Base-by-base conservation (phyloP, 37 sponge, comb jelly and placozoan species). In the Hexactinellida sp. region DNA sequence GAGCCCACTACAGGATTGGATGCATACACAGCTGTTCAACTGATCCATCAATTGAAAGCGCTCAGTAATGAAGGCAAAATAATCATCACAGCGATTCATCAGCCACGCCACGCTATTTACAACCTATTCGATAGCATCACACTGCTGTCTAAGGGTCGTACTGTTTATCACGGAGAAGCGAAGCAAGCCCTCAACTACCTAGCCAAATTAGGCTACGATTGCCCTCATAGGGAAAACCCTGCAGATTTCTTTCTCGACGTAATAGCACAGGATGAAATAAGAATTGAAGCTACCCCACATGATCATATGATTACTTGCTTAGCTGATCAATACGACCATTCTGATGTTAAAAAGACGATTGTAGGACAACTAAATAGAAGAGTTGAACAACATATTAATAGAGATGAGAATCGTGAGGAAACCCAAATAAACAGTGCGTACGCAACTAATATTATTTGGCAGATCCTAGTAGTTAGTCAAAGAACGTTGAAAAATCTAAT, bases 1-100 rank as follows among this genome's bases (percentile, higher is more conserved):
- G 94, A 94, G 82, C 92, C 94, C 24, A 94, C 94, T 55, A 92
- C 92, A 84, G 95, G 95, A 36, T 91, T 94, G 39, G 94, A 94
- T 71, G 89, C 94, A 21, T 84, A 47, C 86, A 94, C 94, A 28
- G 90, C 94, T n/a, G 89, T 89, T 16, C 84, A 91, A 83, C 91
- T 94, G 34, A 71, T 94, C 34, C 54, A 89, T 23, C 85, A 88
- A 3, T 82, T 94, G 82, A 92, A 94, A 54, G 76, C 54, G 3
- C 25, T 24, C 38, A 82, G 39, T 32, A 82, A 54, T 37, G 85
- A 82, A 37, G 54, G 84, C 0, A 38, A 89, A 1, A 54, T 85
- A 37, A 86, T 93, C 24, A 71, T 93, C 36, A 24, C 91, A 63
- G 87, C 93, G 36, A 93, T 93, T 83, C 93, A 93, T 84, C 93